A percentile compares a stretch with the other conserved stretches of the same genome.
Evolutionary conservation across 2,888 invertebrate genomes (phyloP).

Genomic region (Euplexia lucipara): DNA sequence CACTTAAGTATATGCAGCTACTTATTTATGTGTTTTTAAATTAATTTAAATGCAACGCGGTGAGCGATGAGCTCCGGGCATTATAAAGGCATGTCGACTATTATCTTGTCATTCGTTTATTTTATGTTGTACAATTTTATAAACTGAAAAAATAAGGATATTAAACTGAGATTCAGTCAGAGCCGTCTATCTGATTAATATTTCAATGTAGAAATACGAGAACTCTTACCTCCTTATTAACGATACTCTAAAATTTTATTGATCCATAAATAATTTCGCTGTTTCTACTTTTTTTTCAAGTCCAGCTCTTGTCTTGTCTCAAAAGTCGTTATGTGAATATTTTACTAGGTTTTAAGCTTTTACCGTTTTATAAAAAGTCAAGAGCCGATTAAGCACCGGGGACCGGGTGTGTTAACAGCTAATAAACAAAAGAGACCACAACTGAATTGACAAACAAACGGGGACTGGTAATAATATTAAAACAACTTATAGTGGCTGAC

Average conservation of each 20-base stretch:
- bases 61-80: constrained; percentile 61
- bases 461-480: constrained; percentile 82
- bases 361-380: constrained; percentile 62
- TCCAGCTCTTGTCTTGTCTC: constrained; percentile 18
- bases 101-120: constrained; percentile 61
- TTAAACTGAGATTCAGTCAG: constrained; percentile 14
- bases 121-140: constrained; percentile 43
- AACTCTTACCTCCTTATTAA: constrained; percentile 5
- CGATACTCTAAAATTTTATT: constrained; percentile 50
- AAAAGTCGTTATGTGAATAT: constrained; percentile 41
- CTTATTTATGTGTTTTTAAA: constrained; percentile 58
- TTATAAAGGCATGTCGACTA: constrained; percentile 57
- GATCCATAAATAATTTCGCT: constrained; percentile 50
- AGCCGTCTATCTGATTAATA: constrained; percentile 21
- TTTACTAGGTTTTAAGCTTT: constrained; percentile 42
- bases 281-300: constrained; percentile 36
- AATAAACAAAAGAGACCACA: constrained; percentile 77
- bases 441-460: constrained; percentile 77
- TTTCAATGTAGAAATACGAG: constrained; percentile 11
- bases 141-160: constrained; percentile 32
- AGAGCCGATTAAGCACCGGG: constrained; percentile 53
- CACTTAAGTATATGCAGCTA: constrained; percentile 39
- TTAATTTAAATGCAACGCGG: constrained; percentile 64
- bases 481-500: constrained; percentile 81
- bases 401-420: constrained; percentile 66